Percentiles rank a stretch among this genome's conserved stretches.
These are phyloP conservation scores for Melanotaenia parkinsoni DNA, from an alignment of 2,797 vertebrate species.

Conservation along the genomic window DNA sequence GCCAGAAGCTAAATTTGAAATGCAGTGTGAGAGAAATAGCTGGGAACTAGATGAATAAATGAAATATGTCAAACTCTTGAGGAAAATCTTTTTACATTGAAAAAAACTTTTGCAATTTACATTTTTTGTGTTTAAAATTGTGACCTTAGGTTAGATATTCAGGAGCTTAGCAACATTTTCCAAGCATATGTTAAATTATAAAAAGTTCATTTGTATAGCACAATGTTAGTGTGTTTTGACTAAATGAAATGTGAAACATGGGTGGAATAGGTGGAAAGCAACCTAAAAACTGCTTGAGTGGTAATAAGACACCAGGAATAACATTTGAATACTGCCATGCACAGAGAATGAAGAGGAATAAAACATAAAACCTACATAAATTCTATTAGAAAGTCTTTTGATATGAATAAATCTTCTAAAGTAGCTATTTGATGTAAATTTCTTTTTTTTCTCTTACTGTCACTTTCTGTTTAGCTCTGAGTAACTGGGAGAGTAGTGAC, in stretches of 20 bases:
- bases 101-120: not conserved
- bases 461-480: not conserved
- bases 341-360: not conserved
- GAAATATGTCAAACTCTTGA: constrained; percentile 10
- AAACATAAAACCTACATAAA: not conserved
- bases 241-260: no score
- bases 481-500: not conserved
- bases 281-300: not conserved
- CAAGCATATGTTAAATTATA: not conserved
- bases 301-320: not conserved
- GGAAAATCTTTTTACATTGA: not conserved
- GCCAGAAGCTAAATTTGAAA: not conserved
- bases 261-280: not conserved
- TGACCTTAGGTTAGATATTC: not conserved
- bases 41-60: constrained; percentile 7
- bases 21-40: constrained; percentile 1
- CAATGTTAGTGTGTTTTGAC: not conserved
- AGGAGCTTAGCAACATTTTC: not conserved
- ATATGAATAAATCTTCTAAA: not conserved
- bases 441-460: not conserved
- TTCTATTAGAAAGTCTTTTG: not conserved
- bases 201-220: not conserved
- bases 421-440: not conserved
- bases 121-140: constrained; percentile 7
- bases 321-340: not conserved